Evolutionary conservation across 2,797 vertebrate genomes (phyloP), one percentile per base, ranked within the genome.

Genomic region (Chromis chromis): DNA sequence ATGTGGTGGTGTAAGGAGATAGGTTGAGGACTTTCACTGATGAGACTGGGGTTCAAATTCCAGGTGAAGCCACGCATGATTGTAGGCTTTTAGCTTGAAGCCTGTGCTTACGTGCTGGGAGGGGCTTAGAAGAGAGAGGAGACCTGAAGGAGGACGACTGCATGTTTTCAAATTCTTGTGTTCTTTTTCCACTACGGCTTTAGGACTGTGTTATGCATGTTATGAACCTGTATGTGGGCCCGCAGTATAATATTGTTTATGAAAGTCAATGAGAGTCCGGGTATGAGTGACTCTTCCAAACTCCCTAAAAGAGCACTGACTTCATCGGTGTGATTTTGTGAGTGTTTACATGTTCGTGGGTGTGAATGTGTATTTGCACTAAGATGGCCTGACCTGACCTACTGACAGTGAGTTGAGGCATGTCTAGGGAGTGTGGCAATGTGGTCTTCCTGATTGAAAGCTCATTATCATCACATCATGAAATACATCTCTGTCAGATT

Each of bases 341-440:
- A 48, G 36, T n/a, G 12, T 52, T 10, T 52, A 48, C 49, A 25
- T 63, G 31, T 59, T 46, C 57, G 62, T 66, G 31, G 70, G 36
- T 55, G 6, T 62, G 52, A 11, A 27, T 55, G 17, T 50, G 46
- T 62, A 28, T 55, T 56, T 65, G 10, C 4, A n/a, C 11, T 27
- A 60, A 6, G 49, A 54, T 74, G 71, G 2, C 52, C 72, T 80
- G 76, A 65, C 25, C 3, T 76, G 65, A 83, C 59, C 74, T 44
- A 44, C 53, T 84, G 36, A 59, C 88, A 64, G 58, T 31, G 55
- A 67, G 42, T 19, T 76, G 87, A 83, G 88, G 53, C 76, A 92
- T 93, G 79, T 89, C 55, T 53, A 48, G 63, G 65, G 50, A 71
- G 58, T 25, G 22, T 75, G 84, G 8, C 40, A 40, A 67, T 70